A percentile compares a stretch with the other conserved stretches of the same genome.
These are phyloP conservation scores for Cotesia chilonis DNA, from an alignment of 1,140 invertebrate species.

Conservation along the genomic window DNA sequence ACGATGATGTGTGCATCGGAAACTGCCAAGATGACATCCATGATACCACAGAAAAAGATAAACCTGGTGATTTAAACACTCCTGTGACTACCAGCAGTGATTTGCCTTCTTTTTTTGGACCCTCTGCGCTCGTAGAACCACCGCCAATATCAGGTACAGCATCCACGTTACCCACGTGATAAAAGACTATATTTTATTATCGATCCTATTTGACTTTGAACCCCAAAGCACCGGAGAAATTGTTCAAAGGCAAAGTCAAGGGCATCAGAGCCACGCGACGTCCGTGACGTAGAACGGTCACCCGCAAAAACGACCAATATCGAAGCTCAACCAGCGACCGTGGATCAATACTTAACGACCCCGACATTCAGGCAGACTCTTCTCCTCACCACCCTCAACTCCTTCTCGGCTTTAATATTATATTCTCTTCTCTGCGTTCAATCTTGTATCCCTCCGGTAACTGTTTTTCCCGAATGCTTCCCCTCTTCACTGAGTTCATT, in stretches of 20 bases:
- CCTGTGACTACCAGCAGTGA: constrained; percentile 81
- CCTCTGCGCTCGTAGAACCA: constrained; percentile 80
- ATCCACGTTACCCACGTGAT: constrained; percentile 24
- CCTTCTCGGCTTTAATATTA: constrained; percentile 32
- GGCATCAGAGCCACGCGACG: constrained; percentile 38
- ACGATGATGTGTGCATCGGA: constrained; percentile 51
- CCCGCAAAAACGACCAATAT: constrained; percentile 59
- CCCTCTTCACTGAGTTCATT: constrained; percentile 55
- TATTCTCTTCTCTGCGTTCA: constrained; percentile 32
- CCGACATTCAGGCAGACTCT: constrained; percentile 63
- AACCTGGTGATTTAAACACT: constrained; percentile 78
- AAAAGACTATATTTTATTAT: not conserved
- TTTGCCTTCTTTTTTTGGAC: constrained; percentile 80
- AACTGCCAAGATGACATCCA: constrained; percentile 50
- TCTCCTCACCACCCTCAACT: constrained; percentile 38
- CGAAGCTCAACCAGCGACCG: constrained; percentile 51
- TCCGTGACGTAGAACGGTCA: constrained; percentile 49
- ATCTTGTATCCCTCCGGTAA: not conserved
- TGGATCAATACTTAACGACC: constrained; percentile 66
- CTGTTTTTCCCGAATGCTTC: constrained; percentile 31
- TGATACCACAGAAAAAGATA: constrained; percentile 66
- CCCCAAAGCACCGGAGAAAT: constrained; percentile 16
- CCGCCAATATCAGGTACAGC: constrained; percentile 83
- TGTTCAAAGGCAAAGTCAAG: constrained; percentile 42
- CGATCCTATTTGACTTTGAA: constrained; percentile 20